Evolutionary conservation across 1,140 invertebrate species (phyloP).

Genomic region (Leptopilina boulardi): DNA sequence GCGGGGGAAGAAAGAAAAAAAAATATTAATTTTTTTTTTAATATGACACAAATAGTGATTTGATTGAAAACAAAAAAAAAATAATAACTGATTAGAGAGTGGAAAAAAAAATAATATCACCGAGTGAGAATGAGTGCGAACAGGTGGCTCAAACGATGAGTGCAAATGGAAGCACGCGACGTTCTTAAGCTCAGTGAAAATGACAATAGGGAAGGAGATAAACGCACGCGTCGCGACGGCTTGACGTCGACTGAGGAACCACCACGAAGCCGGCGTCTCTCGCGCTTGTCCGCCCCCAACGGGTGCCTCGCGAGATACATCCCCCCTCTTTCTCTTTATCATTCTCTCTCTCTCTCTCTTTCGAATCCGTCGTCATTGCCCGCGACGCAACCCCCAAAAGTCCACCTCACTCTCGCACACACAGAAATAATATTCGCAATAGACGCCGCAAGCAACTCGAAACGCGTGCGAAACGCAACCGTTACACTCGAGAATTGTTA

Average conservation of each 20-base stretch:
- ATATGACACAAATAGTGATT: too few species aligned
- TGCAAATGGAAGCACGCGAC: conserved; percentile 56
- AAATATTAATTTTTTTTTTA: not conserved
- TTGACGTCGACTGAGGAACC: conserved; percentile 69
- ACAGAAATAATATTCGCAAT: not conserved
- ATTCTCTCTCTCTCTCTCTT: too few species aligned
- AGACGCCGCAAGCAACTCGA: conserved; percentile 2
- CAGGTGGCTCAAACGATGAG: conserved; percentile 62
- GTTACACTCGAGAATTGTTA: not conserved
- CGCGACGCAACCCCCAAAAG: conserved; percentile 46
- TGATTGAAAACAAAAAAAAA: not conserved
- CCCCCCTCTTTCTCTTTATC: conserved; percentile 43
- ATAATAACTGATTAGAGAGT: not conserved
- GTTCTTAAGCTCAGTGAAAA: conserved; percentile 51
- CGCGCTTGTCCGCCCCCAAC: conserved; percentile 61
- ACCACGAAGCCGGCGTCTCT: conserved; percentile 51
- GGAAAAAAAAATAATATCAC: too few species aligned
- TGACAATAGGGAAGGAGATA: conserved; percentile 51
- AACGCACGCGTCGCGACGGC: conserved; percentile 71
- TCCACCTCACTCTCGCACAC: conserved; percentile 22
- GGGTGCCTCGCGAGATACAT: conserved; percentile 40
- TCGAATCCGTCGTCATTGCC: too few species aligned
- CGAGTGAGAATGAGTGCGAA: conserved; percentile 55
- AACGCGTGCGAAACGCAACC: conserved; percentile 23
- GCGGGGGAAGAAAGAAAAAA: too few species aligned